Evolutionary conservation across 2,888 invertebrate genomes (phyloP), one percentile per base, ranked within the genome.

Genomic region (Pseudococcus jackbeardsleyi): DNA sequence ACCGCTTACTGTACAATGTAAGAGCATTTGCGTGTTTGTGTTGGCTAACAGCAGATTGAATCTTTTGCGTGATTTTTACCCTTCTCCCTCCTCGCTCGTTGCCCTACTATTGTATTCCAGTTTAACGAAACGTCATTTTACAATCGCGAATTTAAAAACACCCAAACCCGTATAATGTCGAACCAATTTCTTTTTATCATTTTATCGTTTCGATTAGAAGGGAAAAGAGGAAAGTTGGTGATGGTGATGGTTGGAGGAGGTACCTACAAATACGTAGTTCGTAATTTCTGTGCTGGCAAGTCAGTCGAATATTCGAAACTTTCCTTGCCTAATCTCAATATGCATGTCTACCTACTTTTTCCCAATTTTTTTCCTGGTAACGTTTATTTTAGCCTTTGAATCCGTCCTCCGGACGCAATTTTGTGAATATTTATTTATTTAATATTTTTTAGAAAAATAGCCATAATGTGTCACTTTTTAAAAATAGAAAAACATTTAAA

Each of bases 21-120:
- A 87, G 82, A 87, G 87, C 87, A 87, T 87, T 87, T 87, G 87
- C 87, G 87, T 87, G 87, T 87, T 87, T 87, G 26, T 33, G 26
- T 33, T 33, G 26, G 82, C 87, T 33, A 87, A 87, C 87, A 87
- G 82, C 87, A 22, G 87, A 87, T 87, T 82, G 82, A 87, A 87
- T 87, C 79, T 50, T 82, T 82, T 22, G 46, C 50, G 46, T 26
- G 50, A 22, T 54, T 33, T 87, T 79, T 42, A 3, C 26, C 26
- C 26, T 33, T 3, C 26, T 42, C 7, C 7, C 42, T n/a, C 79
- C 19, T 42, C 11, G 7, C 46, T 42, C 42, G 42, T 42, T 0
- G 39, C 42, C n/a, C 26, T 15, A 26, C 12, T 72, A 72, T 26
- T 33, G 68, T 72, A 33, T 72, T 72, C 5, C 68, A 33, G 12